Base-by-base conservation (phyloP, 1,140 invertebrate genomes). In the Zelostemma sp. region DNA sequence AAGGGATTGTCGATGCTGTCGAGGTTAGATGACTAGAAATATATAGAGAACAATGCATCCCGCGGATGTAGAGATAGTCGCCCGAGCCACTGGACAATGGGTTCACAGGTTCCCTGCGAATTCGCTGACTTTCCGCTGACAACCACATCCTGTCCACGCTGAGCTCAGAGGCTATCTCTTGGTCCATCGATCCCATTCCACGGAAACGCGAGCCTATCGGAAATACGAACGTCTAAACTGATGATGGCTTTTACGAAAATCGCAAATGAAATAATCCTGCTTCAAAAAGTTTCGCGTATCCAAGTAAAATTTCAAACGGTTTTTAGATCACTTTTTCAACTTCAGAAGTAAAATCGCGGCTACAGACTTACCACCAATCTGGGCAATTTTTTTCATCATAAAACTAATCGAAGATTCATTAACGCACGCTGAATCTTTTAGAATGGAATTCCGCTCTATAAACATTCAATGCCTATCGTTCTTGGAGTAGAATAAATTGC, bases 111-210 rank as follows among this genome's bases (percentile, higher is more conserved):
- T 61, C 59, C 56, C 59, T 59, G 53, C 57, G 56, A 69, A 67
- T 57, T 25, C 49, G 38, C 9, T 56, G 46, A 6, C 33, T 60
- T 18, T 70, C 62, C 76, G 72, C 75, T 76, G 79, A 80, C 79
- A 78, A 76, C 46, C 73, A 56, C 60, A 76, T 79, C 78, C 78
- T 78, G 75, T 72, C 72, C 72, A 69, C 73, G 35, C 18, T 60
- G 49, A 63, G 54, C 76, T 70, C 71, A 68, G 49, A 66, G 74
- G 67, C 69, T 80, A 80, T 80, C 78, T 69, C 61, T 25, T 50
- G 68, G 73, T 51, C 73, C 67, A 79, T 78, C 79, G 74, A 56
- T 63, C 74, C 75, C 75, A 57, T 50, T 66, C 72, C 57, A 40
- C 67, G 73, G 67, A 74, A 76, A 69, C 67, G 56, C 51, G 19